phyloP scores from a whole-genome alignment of 64 coral and sea anemone species.

The Dendrophyllia cribrosa region DNA sequence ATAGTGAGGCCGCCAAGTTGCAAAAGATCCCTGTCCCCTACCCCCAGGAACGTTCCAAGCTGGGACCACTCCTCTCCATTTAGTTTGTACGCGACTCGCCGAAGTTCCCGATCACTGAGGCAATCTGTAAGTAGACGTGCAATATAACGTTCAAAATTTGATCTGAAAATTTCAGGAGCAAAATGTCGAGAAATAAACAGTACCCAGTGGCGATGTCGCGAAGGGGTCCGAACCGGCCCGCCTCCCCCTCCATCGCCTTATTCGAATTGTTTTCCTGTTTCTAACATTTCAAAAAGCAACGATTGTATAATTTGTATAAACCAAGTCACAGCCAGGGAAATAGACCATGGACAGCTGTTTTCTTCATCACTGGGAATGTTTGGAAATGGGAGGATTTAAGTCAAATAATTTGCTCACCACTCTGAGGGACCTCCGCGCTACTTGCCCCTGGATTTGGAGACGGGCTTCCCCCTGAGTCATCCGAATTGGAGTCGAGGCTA shows the following conservation, averaged over 20 bases:
- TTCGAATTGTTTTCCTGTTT: too few species aligned
- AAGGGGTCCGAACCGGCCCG: too few species aligned
- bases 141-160: background rate
- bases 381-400: too few species aligned
- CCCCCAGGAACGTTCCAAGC: conserved; percentile 89
- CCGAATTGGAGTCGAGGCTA: conserved; percentile 52
- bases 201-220: too few species aligned
- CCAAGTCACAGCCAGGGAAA: too few species aligned
- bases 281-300: too few species aligned
- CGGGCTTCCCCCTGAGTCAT: background rate
- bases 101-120: conserved; percentile 88
- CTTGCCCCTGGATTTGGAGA: conserved; percentile 16
- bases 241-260: too few species aligned
- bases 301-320: too few species aligned
- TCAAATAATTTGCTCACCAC: background rate
- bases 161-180: too few species aligned
- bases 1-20: conserved; percentile 78
- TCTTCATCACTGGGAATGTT: too few species aligned
- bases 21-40: conserved; percentile 76
- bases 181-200: too few species aligned
- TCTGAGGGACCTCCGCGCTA: background rate
- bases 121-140: conserved; percentile 11
- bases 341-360: too few species aligned
- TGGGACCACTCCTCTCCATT: conserved; percentile 95
- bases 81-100: conserved; percentile 91